phyloP scores from a whole-genome alignment of 2,888 invertebrate genomes.

The Spatulosminthurus flaviceps region DNA sequence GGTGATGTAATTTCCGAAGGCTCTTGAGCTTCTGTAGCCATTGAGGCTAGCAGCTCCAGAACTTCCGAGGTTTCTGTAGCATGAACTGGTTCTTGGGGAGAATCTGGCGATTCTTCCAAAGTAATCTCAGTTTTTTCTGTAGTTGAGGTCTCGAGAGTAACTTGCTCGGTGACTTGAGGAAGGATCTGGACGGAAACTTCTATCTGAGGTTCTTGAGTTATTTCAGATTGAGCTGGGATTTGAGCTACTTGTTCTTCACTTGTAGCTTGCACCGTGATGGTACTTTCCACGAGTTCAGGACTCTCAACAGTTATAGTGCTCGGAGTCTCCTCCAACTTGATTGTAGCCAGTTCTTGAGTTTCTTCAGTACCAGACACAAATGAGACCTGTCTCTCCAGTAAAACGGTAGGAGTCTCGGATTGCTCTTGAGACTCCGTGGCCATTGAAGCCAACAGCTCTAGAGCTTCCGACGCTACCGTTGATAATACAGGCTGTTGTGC shows the following conservation, averaged over 20 bases:
- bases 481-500: too few relatives aligned
- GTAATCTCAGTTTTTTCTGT: not conserved
- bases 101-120: not conserved
- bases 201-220: slow-evolving; percentile 2
- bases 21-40: not conserved
- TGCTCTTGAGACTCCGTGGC: too few relatives aligned
- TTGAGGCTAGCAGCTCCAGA: not conserved
- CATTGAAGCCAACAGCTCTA: too few relatives aligned
- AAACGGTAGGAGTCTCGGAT: too few relatives aligned
- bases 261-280: not conserved
- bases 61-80: not conserved
- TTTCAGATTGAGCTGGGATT: not conserved
- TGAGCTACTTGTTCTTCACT: not conserved
- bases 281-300: not conserved
- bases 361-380: too few relatives aligned
- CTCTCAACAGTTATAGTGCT: not conserved
- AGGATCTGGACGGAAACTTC: not conserved
- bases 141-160: not conserved
- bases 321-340: not conserved
- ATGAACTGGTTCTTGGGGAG: too few relatives aligned
- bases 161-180: not conserved
- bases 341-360: not conserved
- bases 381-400: too few relatives aligned
- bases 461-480: not conserved
- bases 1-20: not conserved